phyloP scores from a whole-genome alignment of 1,140 invertebrate species.

The Sycophila sp. region DNA sequence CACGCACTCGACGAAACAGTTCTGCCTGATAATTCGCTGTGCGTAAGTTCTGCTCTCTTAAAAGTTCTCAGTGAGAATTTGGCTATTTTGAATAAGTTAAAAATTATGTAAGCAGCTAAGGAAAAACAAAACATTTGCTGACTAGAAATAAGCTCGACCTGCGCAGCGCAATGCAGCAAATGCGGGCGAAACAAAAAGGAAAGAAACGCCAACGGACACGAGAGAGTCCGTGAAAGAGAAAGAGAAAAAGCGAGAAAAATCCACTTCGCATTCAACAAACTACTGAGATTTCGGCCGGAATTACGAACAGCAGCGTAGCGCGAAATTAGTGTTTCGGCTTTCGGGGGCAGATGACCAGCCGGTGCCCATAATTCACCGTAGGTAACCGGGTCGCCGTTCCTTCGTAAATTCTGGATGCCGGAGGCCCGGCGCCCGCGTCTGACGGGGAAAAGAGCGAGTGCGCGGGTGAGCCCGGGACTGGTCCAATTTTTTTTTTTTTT shows the following conservation, averaged over 20 bases:
- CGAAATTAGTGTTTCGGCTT: constrained; percentile 43
- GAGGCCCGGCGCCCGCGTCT: too few species aligned
- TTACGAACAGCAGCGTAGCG: constrained; percentile 26
- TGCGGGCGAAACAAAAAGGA: neutral
- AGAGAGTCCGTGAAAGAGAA: neutral
- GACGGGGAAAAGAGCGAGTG: too few species aligned
- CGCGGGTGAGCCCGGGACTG: constrained; percentile 7
- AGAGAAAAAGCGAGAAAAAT: neutral
- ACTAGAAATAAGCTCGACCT: neutral
- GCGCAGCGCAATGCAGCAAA: neutral
- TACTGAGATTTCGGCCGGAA: constrained; percentile 20
- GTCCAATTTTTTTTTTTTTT: constrained; percentile 48
- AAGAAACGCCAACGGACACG: too few species aligned
- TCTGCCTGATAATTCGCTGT: too few species aligned
- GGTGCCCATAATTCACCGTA: constrained; percentile 44
- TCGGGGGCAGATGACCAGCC: constrained; percentile 47
- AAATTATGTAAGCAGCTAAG: too few species aligned
- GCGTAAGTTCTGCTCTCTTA: too few species aligned
- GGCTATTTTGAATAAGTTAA: too few species aligned
- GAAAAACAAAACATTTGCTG: too few species aligned
- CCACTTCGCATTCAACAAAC: constrained; percentile 3
- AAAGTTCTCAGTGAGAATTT: too few species aligned
- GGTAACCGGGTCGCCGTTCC: constrained; percentile 30
- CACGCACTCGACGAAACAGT: too few species aligned
- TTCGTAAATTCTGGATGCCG: constrained; percentile 49